A percentile compares a stretch with the other conserved stretches of the same genome.
Conservation (phyloP, 2,113 vertebrate species). For the Actenoides lindsayi region DNA sequence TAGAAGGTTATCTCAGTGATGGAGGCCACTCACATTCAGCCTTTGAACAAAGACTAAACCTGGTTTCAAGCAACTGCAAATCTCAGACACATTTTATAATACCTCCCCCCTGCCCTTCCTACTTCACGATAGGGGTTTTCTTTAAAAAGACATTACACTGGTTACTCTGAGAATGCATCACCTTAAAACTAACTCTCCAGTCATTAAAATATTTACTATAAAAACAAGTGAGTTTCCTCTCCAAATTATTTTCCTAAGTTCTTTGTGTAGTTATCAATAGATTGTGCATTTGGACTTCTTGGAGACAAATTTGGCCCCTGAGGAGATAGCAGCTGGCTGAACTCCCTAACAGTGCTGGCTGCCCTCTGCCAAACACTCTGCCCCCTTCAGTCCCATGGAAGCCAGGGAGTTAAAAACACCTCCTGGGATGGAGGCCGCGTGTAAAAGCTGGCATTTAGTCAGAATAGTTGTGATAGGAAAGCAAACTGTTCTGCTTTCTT, state of each 20-base stretch:
- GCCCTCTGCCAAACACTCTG: neutral
- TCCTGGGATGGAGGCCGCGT: neutral
- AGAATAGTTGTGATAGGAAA: neutral
- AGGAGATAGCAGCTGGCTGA: neutral
- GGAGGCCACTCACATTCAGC: neutral
- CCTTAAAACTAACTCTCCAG: neutral
- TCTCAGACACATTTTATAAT: neutral
- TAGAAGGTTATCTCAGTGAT: neutral
- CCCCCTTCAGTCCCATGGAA: neutral
- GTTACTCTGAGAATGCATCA: neutral
- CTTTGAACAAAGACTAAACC: neutral
- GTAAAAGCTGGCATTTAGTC: neutral
- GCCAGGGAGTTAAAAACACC: neutral
- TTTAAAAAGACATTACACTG: neutral
- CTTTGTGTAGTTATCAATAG: neutral
- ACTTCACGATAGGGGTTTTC: neutral
- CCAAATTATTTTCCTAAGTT: neutral
- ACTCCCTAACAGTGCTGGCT: neutral
- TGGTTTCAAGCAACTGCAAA: neutral
- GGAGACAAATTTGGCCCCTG: neutral
- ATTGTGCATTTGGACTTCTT: neutral
- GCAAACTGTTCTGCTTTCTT: slow-evolving; percentile 2
- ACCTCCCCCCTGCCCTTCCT: neutral
- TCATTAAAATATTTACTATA: neutral
- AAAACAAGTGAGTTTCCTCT: neutral